Conservation (phyloP, 2,888 invertebrate species). For the Tenthredo amoena region DNA sequence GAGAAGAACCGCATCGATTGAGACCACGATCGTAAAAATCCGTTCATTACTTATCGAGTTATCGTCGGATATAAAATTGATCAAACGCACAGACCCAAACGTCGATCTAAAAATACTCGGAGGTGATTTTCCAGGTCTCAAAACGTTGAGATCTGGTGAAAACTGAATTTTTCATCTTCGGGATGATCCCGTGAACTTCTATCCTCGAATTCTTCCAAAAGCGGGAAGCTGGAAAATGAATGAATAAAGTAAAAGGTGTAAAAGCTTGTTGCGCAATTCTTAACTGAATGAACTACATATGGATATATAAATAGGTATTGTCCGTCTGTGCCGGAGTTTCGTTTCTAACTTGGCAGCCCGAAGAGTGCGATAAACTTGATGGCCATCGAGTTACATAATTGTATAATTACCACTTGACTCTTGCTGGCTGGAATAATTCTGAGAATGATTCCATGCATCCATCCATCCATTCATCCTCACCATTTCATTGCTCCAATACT, state of each 20-base stretch:
- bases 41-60: too few relatives aligned
- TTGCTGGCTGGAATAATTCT: constrained; percentile 61
- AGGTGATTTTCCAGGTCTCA: too few relatives aligned
- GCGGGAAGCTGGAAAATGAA: neutral
- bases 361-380: constrained; percentile 61
- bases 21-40: too few relatives aligned
- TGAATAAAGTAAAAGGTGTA: neutral
- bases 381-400: constrained; percentile 65
- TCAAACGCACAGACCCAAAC: too few relatives aligned
- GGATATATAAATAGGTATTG: constrained; percentile 22
- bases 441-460: constrained; percentile 57
- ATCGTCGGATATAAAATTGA: too few relatives aligned
- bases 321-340: constrained; percentile 1
- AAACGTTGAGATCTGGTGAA: too few relatives aligned
- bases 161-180: too few relatives aligned
- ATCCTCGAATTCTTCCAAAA: too few relatives aligned
- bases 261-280: neutral
- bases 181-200: too few relatives aligned
- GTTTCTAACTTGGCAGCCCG: constrained; percentile 29
- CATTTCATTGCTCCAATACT: neutral
- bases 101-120: too few relatives aligned
- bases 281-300: constrained; percentile 14
- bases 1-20: too few relatives aligned
- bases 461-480: neutral
- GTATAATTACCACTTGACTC: constrained; percentile 68